Evolutionary conservation across 2,888 invertebrate genomes (phyloP).

Genomic region (Melipona beecheii): DNA sequence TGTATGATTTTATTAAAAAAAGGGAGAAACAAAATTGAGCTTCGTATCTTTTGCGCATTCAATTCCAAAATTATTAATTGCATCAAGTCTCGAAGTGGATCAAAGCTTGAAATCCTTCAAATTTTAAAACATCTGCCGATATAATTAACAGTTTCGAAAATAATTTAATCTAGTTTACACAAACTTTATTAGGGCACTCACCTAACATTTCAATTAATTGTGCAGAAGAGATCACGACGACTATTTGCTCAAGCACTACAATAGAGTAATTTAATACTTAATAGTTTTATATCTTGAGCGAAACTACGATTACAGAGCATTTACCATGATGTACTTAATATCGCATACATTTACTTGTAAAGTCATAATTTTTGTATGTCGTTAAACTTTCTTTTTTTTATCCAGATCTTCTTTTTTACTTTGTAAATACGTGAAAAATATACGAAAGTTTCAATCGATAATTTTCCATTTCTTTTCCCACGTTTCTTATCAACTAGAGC

Average conservation of each 20-base stretch:
- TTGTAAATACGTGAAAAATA: conserved; percentile 48
- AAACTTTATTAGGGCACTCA: neutral
- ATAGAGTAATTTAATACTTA: neutral
- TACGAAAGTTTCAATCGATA: conserved; percentile 7
- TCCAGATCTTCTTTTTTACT: neutral
- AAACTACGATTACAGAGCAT: neutral
- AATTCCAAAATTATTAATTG: too few species aligned
- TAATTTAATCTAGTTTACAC: too few species aligned
- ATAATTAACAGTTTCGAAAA: too few species aligned
- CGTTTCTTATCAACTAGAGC: neutral
- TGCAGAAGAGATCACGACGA: neutral
- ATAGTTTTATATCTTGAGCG: neutral
- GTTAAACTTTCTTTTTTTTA: too few species aligned
- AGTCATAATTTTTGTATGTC: conserved; percentile 26
- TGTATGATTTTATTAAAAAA: too few species aligned
- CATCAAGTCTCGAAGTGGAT: too few species aligned
- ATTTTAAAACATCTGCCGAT: too few species aligned
- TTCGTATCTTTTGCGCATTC: too few species aligned
- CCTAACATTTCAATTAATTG: neutral
- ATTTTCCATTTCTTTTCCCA: neutral
- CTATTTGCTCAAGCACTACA: conserved; percentile 47
- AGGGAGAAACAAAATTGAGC: too few species aligned
- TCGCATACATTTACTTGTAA: conserved; percentile 40
- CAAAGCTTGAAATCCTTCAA: too few species aligned
- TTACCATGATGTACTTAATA: neutral